A percentile compares a stretch with the other conserved stretches of the same genome.
Evolutionary conservation across 2,113 vertebrate species (phyloP).

Genomic region (Gopherus flavomarginatus): DNA sequence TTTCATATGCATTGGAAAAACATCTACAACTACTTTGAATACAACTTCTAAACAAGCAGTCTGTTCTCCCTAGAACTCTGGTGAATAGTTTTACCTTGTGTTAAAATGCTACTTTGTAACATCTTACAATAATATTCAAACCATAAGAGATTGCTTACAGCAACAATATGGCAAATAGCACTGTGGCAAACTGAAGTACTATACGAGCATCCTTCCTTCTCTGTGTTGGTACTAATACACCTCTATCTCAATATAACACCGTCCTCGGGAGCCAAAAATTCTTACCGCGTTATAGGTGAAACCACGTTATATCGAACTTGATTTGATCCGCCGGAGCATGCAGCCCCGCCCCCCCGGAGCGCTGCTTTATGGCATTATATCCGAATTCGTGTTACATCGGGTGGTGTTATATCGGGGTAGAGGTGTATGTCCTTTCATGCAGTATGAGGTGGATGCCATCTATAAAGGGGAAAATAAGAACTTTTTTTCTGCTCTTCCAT

Average conservation of each 20-base stretch:
- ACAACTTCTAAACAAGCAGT: neutral
- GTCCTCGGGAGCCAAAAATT: too few relatives aligned
- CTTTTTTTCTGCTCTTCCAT: neutral
- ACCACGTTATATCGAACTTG: too few relatives aligned
- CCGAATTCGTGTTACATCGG: too few relatives aligned
- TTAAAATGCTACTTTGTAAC: neutral
- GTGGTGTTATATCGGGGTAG: too few relatives aligned
- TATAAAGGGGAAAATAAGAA: neutral
- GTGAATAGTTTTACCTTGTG: neutral
- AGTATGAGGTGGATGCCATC: neutral
- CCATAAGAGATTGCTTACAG: neutral
- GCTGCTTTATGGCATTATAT: too few relatives aligned
- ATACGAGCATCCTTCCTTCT: neutral
- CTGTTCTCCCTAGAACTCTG: neutral
- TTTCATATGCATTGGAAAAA: fast-evolving
- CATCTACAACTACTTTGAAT: neutral
- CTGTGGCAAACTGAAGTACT: neutral
- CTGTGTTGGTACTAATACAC: neutral
- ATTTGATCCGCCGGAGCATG: too few relatives aligned
- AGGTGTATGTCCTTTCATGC: too few relatives aligned
- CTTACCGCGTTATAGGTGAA: too few relatives aligned
- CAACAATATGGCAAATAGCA: neutral
- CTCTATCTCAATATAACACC: too few relatives aligned
- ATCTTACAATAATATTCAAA: neutral
- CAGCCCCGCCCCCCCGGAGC: too few relatives aligned